Percentiles rank a stretch among this genome's conserved stretches.
These are phyloP conservation scores for Sminthurides aquaticus DNA, from an alignment of 2,888 invertebrate species.

Conservation along the genomic window DNA sequence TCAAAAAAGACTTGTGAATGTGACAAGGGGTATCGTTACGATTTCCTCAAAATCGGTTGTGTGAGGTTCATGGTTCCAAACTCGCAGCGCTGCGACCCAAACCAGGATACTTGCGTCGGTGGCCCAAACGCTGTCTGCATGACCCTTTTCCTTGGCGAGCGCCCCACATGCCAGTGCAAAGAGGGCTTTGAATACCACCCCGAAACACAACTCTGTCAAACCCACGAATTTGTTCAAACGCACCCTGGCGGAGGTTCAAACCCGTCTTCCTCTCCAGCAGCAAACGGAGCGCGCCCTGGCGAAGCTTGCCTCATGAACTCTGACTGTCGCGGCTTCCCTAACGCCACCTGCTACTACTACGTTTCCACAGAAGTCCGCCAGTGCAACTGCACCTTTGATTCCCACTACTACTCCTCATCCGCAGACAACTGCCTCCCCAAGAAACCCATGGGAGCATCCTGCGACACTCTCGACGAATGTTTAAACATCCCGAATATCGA, in stretches of 20 bases:
- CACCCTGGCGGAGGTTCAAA: background rate
- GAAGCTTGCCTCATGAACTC: conserved; percentile 4
- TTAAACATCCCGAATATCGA: conserved; percentile 15
- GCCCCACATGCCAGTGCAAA: conserved; percentile 13
- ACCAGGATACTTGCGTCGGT: conserved; percentile 13
- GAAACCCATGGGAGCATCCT: conserved; percentile 7
- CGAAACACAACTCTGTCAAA: conserved; percentile 13
- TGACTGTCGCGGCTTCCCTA: conserved; percentile 15
- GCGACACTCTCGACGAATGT: conserved; percentile 14
- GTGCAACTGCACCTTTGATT: conserved; percentile 18
- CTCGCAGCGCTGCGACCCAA: conserved; percentile 8
- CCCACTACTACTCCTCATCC: conserved; percentile 10
- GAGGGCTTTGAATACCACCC: background rate
- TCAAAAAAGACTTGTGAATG: conserved; percentile 14
- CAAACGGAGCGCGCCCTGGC: conserved; percentile 5
- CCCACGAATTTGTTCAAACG: conserved; percentile 3
- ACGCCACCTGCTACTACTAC: conserved; percentile 18
- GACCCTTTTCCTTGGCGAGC: conserved; percentile 11
- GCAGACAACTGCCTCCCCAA: conserved; percentile 4
- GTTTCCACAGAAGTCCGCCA: conserved; percentile 4
- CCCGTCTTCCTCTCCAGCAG: background rate
- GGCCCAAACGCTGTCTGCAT: conserved; percentile 12
- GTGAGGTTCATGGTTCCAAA: background rate
- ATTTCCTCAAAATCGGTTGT: background rate
- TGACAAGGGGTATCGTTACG: background rate